Evolutionary conservation across 2,797 vertebrate genomes (phyloP).

Genomic region (Mycteria americana): DNA sequence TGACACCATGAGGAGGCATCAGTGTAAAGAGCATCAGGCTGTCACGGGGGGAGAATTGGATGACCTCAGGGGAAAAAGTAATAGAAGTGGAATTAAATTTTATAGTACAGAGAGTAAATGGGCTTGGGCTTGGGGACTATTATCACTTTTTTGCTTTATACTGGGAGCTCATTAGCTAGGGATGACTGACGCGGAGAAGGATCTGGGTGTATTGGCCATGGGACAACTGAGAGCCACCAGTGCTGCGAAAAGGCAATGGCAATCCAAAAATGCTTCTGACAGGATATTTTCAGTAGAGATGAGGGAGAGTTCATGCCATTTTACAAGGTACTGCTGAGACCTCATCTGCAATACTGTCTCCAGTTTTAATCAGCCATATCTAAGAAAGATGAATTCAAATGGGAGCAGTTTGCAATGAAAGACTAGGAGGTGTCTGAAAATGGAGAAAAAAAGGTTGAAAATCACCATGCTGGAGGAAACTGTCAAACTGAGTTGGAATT

Average conservation of each 20-base stretch:
- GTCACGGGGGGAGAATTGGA: not conserved
- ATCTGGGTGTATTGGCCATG: not conserved
- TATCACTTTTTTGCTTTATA: not conserved
- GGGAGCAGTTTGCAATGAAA: not conserved
- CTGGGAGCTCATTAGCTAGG: constrained; percentile 9
- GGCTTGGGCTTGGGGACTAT: not conserved
- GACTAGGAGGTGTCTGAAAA: not conserved
- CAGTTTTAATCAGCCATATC: constrained; percentile 18
- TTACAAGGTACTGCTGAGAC: not conserved
- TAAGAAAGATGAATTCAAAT: constrained; percentile 11
- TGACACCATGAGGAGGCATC: not conserved
- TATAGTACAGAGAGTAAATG: not conserved
- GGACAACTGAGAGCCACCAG: constrained; percentile 8
- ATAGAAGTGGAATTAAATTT: constrained; percentile 1
- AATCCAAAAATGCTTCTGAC: not conserved
- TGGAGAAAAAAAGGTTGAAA: not conserved
- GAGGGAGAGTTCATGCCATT: not conserved
- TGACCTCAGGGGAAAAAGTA: not conserved
- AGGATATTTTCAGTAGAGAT: not conserved
- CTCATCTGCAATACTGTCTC: not conserved
- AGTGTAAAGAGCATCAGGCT: not conserved
- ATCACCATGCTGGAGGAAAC: not conserved
- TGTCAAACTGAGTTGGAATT: not conserved
- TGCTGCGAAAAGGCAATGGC: not conserved
- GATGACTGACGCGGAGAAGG: not conserved